Evolutionary conservation across 1,140 invertebrate genomes (phyloP).

Genomic region (Solenopsis invicta): DNA sequence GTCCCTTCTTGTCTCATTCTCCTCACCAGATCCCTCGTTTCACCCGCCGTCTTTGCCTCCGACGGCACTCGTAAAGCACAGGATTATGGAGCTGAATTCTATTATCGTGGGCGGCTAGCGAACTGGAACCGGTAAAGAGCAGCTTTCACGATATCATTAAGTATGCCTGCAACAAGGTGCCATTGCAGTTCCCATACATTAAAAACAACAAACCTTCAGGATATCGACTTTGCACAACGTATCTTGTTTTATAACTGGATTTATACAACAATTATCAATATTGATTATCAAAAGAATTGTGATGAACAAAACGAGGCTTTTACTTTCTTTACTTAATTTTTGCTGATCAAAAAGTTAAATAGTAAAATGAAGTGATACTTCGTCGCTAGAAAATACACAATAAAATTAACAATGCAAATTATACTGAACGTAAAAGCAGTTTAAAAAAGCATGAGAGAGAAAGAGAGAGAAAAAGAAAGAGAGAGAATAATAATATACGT

Average conservation of each 20-base stretch:
- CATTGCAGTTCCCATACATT: constrained; percentile 31
- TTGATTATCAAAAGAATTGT: neutral
- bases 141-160: constrained; percentile 80
- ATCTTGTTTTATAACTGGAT: constrained; percentile 6
- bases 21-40: constrained; percentile 69
- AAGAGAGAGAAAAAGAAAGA: too few relatives aligned
- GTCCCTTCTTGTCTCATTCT: constrained; percentile 21
- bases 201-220: constrained; percentile 15
- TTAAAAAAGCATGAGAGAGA: neutral
- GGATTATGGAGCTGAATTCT: constrained; percentile 84
- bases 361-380: neutral
- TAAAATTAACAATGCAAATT: neutral
- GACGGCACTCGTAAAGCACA: constrained; percentile 82
- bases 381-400: neutral
- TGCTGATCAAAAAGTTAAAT: neutral
- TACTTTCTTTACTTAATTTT: neutral
- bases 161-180: constrained; percentile 56
- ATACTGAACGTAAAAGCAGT: neutral
- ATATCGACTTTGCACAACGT: neutral
- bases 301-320: neutral
- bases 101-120: constrained; percentile 81
- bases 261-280: neutral
- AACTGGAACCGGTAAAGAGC: constrained; percentile 80
- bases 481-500: constrained; percentile 5
- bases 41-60: constrained; percentile 72